These are phyloP conservation scores for Neodiprion lecontei DNA, from an alignment of 1,140 invertebrate genomes.

Conservation along the genomic window DNA sequence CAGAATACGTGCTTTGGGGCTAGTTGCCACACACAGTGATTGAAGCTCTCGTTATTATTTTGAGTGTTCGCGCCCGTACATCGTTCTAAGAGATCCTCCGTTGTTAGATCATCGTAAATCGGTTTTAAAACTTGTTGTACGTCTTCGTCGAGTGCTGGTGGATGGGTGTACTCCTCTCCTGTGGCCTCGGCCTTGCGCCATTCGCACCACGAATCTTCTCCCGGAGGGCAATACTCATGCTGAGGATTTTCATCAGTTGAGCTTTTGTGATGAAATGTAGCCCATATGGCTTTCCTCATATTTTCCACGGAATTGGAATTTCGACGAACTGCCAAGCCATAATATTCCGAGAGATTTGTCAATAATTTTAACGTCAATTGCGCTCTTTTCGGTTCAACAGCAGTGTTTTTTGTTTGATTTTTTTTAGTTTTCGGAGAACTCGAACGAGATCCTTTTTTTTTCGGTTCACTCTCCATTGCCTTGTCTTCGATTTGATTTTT, in stretches of 20 bases:
- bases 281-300: conserved; percentile 38
- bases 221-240: conserved; percentile 37
- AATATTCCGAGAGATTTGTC: conserved; percentile 37
- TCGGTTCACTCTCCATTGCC: no score
- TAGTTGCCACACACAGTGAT: no score
- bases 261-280: conserved; percentile 41
- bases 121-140: no score
- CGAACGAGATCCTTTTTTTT: not conserved
- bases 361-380: conserved; percentile 34
- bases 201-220: conserved; percentile 20
- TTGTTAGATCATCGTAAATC: no score
- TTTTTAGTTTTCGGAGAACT: not conserved
- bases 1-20: no score
- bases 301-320: conserved; percentile 31
- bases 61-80: no score
- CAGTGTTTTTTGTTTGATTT: not conserved
- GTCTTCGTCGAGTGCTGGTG: no score
- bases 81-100: no score
- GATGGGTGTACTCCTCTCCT: no score
- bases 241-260: conserved; percentile 38
- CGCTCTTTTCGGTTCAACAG: conserved; percentile 23
- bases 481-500: no score
- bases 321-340: conserved; percentile 42
- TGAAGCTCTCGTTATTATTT: no score
- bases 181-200: no score